These are phyloP conservation scores for Porphyrio hochstetteri DNA, from an alignment of 2,113 vertebrate species.

Conservation along the genomic window DNA sequence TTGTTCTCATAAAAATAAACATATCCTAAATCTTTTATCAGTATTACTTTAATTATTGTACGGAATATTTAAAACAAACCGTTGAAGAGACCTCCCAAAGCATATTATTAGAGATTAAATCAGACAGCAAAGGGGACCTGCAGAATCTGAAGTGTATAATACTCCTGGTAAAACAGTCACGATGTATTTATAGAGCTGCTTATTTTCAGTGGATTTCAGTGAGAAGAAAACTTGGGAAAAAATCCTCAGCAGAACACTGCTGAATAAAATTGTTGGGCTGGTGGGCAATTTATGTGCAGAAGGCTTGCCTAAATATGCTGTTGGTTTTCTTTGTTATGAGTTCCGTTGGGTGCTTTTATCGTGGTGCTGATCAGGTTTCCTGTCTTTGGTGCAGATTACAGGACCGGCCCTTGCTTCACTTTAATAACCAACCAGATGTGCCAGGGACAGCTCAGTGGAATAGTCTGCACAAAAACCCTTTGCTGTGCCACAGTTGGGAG, in stretches of 20 bases:
- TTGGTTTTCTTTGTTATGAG: neutral
- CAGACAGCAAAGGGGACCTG: neutral
- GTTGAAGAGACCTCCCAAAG: neutral
- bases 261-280: neutral
- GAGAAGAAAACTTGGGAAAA: neutral
- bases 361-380: neutral
- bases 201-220: neutral
- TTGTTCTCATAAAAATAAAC: neutral
- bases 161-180: neutral
- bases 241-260: neutral
- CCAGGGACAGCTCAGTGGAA: conserved; percentile 95
- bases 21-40: neutral
- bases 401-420: conserved; percentile 96
- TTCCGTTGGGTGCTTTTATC: neutral
- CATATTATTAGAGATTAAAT: neutral
- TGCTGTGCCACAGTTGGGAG: conserved; percentile 97
- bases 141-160: neutral
- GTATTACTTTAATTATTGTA: neutral
- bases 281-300: neutral
- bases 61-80: neutral
- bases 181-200: neutral
- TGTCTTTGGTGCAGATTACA: conserved; percentile 85
- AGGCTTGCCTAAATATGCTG: neutral
- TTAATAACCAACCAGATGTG: conserved; percentile 99
- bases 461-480: conserved; percentile 96